These are phyloP conservation scores for Etheostoma spectabile DNA, from an alignment of 2,113 vertebrate genomes.

Conservation along the genomic window DNA sequence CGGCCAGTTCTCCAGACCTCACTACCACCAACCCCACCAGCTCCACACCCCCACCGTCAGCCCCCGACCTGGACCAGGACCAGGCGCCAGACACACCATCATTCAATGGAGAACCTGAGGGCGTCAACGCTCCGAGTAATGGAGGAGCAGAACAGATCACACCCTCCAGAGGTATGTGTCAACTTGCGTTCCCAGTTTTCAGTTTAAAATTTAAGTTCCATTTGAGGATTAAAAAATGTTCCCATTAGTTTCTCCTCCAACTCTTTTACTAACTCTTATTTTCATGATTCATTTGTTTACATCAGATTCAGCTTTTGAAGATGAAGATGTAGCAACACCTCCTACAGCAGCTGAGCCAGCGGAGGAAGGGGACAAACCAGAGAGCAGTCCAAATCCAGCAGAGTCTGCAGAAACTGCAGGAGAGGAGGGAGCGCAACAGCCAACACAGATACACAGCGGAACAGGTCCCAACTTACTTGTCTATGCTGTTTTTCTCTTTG, in stretches of 20 bases:
- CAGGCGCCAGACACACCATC: slow-evolving; percentile 60
- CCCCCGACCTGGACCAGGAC: slow-evolving; percentile 42
- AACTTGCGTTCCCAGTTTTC: not conserved
- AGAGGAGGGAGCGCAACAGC: slow-evolving; percentile 52
- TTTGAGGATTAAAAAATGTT: not conserved
- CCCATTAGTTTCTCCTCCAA: not conserved
- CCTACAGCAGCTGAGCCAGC: slow-evolving; percentile 15
- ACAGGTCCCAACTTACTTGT: slow-evolving; percentile 28
- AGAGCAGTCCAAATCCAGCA: slow-evolving; percentile 25
- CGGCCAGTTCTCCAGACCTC: slow-evolving; percentile 74
- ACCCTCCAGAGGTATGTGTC: slow-evolving; percentile 62
- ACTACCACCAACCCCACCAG: slow-evolving; percentile 26
- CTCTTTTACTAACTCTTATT: not conserved
- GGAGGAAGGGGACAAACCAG: slow-evolving; percentile 43
- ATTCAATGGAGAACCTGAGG: slow-evolving; percentile 74
- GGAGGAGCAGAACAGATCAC: slow-evolving; percentile 59
- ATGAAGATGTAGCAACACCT: slow-evolving; percentile 41
- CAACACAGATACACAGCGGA: slow-evolving; percentile 13
- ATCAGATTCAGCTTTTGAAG: slow-evolving; percentile 70
- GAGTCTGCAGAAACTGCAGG: slow-evolving; percentile 34
- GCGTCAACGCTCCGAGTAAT: slow-evolving; percentile 38
- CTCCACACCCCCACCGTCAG: slow-evolving; percentile 40
- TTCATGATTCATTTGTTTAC: not conserved
- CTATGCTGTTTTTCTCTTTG: not conserved
- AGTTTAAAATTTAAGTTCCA: not conserved